Base-by-base conservation (phyloP, 1,140 invertebrate genomes). In the Drosophila prosaltans region DNA sequence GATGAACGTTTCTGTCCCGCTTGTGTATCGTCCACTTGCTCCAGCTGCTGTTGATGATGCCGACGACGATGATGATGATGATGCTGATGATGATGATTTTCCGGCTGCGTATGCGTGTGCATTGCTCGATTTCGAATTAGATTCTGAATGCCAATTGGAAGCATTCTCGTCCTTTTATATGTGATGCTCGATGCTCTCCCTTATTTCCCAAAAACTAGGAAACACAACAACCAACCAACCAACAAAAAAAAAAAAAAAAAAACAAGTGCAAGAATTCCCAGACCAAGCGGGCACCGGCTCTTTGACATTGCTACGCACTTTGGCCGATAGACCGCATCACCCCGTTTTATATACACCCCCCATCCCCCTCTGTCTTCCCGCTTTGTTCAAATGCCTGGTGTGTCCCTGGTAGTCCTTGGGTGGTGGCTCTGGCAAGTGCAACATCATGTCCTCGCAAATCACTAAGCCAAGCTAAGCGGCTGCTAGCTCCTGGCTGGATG, bases 231-330 rank as follows among this genome's bases (percentile, higher is more conserved):
- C 45, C 8, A 24, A 51, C 21, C 21, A 51, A 51, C 21, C 16
- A 51, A 24, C 21, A 24, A 8, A 21, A 10, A 24, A 26, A 40
- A 9, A 40, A 51, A 51, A 51, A 51, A 51, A 89, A 89, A 78
- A 89, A 89, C 74, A 85, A 91, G 90, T 91, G 90, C 90, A 91
- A 91, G 86, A 91, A 91, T 91, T 91, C 90, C 90, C 90, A 91
- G 84, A 81, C 72, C 74, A 77, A 62, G 55, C 73, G 61, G 74
- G 74, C 55, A 39, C 45, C 40, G 32, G 70, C 65, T 59, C 55
- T 69, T 64, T 59, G 75, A 89, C 84, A 89, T 90, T 79, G 84
- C 84, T 89, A 89, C 84, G 84, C 84, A 89, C 84, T 89, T 89
- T 90, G 77, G 77, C 30, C 65, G 68, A 73, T 83, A 63, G 62